Conservation (phyloP, 1,140 invertebrate species). For the Drosophila ogumai region DNA sequence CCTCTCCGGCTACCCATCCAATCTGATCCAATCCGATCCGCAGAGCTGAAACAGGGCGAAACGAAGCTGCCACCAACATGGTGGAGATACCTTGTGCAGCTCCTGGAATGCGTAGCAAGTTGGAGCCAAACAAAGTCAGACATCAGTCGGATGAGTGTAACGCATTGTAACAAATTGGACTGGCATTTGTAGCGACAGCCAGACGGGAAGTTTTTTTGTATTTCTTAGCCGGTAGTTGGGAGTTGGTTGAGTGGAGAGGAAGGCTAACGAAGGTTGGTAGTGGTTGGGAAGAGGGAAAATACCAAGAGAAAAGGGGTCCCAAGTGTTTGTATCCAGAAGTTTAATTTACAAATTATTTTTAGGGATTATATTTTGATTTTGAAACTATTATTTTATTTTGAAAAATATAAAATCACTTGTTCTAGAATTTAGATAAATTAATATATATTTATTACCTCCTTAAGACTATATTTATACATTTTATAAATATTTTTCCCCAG, state of each 20-base stretch:
- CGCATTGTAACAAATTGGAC: slow-evolving; percentile 73
- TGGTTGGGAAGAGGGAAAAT: neutral
- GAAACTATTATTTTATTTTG: neutral
- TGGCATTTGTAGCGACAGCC: slow-evolving; percentile 77
- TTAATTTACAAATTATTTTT: neutral
- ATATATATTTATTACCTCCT: neutral
- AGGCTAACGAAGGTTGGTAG: slow-evolving; percentile 1
- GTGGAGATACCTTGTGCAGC: slow-evolving; percentile 84
- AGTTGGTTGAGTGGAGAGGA: neutral
- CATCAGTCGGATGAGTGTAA: slow-evolving; percentile 64
- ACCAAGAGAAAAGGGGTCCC: neutral
- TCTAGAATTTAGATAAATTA: neutral
- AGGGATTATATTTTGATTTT: too few relatives aligned
- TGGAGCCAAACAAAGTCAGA: slow-evolving; percentile 67
- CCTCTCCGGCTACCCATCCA: slow-evolving; percentile 9
- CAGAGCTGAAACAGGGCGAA: neutral
- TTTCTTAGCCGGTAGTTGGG: neutral
- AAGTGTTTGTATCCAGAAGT: neutral
- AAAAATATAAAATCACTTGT: too few relatives aligned
- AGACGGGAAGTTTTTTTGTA: slow-evolving; percentile 32
- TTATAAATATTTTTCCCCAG: neutral
- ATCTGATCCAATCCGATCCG: slow-evolving; percentile 13
- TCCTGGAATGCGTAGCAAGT: slow-evolving; percentile 84
- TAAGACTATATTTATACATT: too few relatives aligned
- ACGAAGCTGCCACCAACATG: slow-evolving; percentile 50